A percentile compares a stretch with the other conserved stretches of the same genome.
Evolutionary conservation across 2,888 invertebrate genomes (phyloP).

Genomic region (Entomobrya multifasciata): DNA sequence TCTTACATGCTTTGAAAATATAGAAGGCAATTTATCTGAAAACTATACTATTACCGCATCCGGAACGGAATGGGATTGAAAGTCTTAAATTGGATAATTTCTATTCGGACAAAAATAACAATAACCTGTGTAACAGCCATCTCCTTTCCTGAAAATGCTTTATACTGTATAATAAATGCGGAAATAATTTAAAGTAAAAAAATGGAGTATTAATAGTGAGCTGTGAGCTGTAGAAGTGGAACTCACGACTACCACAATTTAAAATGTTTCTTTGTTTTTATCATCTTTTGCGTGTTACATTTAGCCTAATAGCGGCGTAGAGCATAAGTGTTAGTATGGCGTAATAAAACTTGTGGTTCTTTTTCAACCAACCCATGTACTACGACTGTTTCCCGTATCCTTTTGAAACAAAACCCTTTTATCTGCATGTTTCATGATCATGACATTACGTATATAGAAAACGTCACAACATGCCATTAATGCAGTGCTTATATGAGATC

Average conservation of each 20-base stretch:
- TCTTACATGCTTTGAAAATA: not conserved
- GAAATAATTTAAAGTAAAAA: slow-evolving; percentile 39
- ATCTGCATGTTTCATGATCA: slow-evolving; percentile 59
- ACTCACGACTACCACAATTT: slow-evolving; percentile 23
- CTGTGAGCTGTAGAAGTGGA: not conserved
- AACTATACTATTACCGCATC: slow-evolving; percentile 53
- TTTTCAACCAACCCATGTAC: too few relatives aligned
- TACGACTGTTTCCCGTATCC: slow-evolving; percentile 22
- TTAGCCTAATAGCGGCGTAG: slow-evolving; percentile 41
- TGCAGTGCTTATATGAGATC: slow-evolving; percentile 23
- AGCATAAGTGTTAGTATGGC: slow-evolving; percentile 46
- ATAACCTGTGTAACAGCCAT: slow-evolving; percentile 31
- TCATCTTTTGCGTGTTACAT: slow-evolving; percentile 47
- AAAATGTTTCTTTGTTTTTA: slow-evolving; percentile 50
- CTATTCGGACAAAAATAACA: slow-evolving; percentile 55
- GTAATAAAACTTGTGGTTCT: slow-evolving; percentile 63
- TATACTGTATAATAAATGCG: slow-evolving; percentile 23
- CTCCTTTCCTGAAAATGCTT: too few relatives aligned
- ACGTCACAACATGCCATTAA: slow-evolving; percentile 5
- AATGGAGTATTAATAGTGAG: too few relatives aligned
- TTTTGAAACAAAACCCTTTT: slow-evolving; percentile 55
- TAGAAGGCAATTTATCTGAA: slow-evolving; percentile 30
- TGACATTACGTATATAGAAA: slow-evolving; percentile 33
- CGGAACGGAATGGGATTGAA: slow-evolving; percentile 60
- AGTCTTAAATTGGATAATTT: slow-evolving; percentile 56